Base-by-base conservation (phyloP, 92 coral and sea anemone genomes). In the Palythoa grandis region DNA sequence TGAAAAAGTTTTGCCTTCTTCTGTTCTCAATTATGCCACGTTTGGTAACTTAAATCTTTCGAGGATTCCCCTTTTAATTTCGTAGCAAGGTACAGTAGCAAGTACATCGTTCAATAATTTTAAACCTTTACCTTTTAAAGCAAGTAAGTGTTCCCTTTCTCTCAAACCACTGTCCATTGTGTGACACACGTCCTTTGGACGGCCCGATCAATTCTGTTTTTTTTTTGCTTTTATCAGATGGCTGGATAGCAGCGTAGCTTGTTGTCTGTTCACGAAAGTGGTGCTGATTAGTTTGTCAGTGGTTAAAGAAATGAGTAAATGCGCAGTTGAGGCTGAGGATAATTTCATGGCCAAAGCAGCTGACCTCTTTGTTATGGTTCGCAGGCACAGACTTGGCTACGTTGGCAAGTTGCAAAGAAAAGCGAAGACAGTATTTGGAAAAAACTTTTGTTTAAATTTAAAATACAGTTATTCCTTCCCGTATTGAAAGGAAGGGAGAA, bases 111-210 rank as follows among this genome's bases (percentile, higher is more conserved):
- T 11, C 58, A 74, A 19, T 25, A n/a, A 86, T 68, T 50, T 69
- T 77, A 3, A 75, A 54, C 6, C 78, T 52, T 13, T 58, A 96
- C 99, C 99, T 86, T 93, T 96, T 56, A 96, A 93, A 72, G 98
- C 98, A 52, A 96, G 82, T 72, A 90, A 92, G 82, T 96, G 97
- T 37, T 96, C 99, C 61, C 98, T 92, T 77, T 94, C 98, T 74
- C 98, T 83, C 73, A 94, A 53, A 38, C 98, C 98, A 22, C 93
- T 76, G 69, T 94, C 95, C 98, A 94, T 94, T 74, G 73, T 77
- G 87, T 1, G 1, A 20, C 23, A 17, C 67, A 15, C 19, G 22
- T 60, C 71, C 72, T 60, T 11, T 8, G 3, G 1, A 67, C 17
- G 69, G 50, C 37, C 54, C 71, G 15, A 15, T 14, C 29, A 16